Base-by-base conservation (phyloP, 1,140 invertebrate genomes). In the Bombus fervidus region DNA sequence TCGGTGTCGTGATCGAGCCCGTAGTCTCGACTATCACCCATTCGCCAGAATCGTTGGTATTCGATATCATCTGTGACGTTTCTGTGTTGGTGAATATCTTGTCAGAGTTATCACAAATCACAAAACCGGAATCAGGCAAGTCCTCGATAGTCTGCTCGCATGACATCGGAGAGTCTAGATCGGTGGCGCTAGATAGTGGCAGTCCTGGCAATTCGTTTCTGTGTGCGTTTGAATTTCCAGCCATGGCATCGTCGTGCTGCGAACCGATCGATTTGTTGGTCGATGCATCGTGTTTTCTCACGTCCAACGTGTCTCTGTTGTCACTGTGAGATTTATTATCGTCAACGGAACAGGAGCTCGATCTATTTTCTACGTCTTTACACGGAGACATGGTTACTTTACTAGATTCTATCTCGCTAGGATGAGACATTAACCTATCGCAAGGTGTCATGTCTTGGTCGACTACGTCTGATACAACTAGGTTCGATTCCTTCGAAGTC, bases 141-240 rank as follows among this genome's bases (percentile, higher is more conserved):
- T 94, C 93, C 73, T 94, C 93, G 31, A 94, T 90, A 1, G 92
- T 94, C 41, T 94, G 94, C 39, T 95, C 94, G 72, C 91, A 95
- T 6, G 94, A 94, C 95, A 95, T 95, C 9, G 93, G 92, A 2
- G 95, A 95, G 81, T 95, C 94, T 1, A 94, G 87, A 83, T 95
- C 94, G 5, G 93, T 94, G 4, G 91, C 81, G 68, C 85, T 94
- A 5, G 92, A 92, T 37, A 77, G 89, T 12, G 84, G 89, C 74
- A 92, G 64, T 59, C 80, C 88, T 13, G 75, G 53, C 22, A 80
- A 78, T 37, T 86, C 85, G 25, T 68, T 43, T 80, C 75, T 64
- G 25, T 78, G 74, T 28, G 77, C 72, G 77, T 76, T 79, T 25
- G 79, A 79, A 53, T 43, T 79, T 9, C 34, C 77, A 6, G 66